Percentiles rank a stretch among this genome's conserved stretches.
Conservation (phyloP, 2,888 invertebrate species). For the Phaonia tiefii region DNA sequence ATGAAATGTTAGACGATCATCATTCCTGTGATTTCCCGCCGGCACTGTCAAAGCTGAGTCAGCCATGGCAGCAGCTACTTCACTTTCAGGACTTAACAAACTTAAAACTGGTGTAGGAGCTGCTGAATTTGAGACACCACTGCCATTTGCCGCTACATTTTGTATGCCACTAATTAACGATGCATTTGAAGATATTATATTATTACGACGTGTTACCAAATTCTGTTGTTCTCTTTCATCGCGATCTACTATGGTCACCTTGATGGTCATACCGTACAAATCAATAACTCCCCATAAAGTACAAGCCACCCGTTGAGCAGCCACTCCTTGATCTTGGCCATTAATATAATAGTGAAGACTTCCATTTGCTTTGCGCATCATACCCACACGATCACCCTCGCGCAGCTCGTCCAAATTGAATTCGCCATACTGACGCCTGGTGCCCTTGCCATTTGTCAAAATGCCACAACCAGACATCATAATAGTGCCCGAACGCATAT, state of each 20-base stretch:
- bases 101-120: conserved; percentile 76
- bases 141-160: conserved; percentile 60
- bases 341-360: conserved; percentile 96
- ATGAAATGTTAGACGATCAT: conserved; percentile 93
- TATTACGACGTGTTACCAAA: conserved; percentile 86
- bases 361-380: conserved; percentile 92
- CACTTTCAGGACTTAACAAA: conserved; percentile 78
- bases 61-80: conserved; percentile 71
- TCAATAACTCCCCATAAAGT: conserved; percentile 97
- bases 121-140: conserved; percentile 68
- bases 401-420: conserved; percentile 96
- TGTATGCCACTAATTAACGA: conserved; percentile 42
- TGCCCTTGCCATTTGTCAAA: conserved; percentile 97
- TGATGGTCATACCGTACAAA: conserved; percentile 96
- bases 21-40: conserved; percentile 76
- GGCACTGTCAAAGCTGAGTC: conserved; percentile 72
- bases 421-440: conserved; percentile 94
- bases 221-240: conserved; percentile 90
- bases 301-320: conserved; percentile 89
- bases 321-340: conserved; percentile 95
- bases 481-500: conserved; percentile 94
- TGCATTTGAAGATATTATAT: conserved; percentile 79
- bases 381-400: conserved; percentile 93
- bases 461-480: conserved; percentile 99
- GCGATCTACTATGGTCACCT: conserved; percentile 92